These are phyloP conservation scores for Sebastes baramenuke DNA, from an alignment of 2,797 vertebrate genomes.

Conservation along the genomic window DNA sequence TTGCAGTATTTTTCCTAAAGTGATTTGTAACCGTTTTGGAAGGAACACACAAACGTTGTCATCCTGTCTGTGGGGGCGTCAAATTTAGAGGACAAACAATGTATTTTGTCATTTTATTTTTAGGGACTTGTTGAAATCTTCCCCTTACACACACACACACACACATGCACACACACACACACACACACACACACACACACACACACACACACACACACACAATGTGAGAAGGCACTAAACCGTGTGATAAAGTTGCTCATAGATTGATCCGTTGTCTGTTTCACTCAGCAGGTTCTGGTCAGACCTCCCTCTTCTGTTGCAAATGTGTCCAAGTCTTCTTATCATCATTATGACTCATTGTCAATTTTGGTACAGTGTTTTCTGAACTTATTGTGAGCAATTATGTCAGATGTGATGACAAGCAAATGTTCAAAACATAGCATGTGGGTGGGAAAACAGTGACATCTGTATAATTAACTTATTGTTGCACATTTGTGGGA, in stretches of 20 bases:
- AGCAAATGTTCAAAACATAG: slow-evolving; percentile 54
- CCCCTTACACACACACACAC: neutral
- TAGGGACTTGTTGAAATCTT: neutral
- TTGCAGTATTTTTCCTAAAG: neutral
- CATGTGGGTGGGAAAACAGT: slow-evolving; percentile 56
- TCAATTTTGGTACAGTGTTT: slow-evolving; percentile 40
- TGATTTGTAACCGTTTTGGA: neutral
- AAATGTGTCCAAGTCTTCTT: slow-evolving; percentile 30
- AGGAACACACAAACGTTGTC: neutral
- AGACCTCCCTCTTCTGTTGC: slow-evolving; percentile 1
- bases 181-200: neutral
- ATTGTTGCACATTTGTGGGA: slow-evolving; percentile 57
- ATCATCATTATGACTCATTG: slow-evolving; percentile 31
- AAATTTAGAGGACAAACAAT: neutral
- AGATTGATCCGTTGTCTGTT: slow-evolving; percentile 2
- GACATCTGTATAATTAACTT: slow-evolving; percentile 69
- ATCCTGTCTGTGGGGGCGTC: neutral
- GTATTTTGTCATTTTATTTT: neutral
- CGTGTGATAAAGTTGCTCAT: neutral
- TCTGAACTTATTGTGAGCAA: slow-evolving; percentile 49
- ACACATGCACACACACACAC: neutral
- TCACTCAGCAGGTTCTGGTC: neutral
- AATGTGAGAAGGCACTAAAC: neutral
- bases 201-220: neutral
- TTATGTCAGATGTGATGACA: slow-evolving; percentile 60